Percentiles rank a stretch among this genome's conserved stretches.
Conservation (phyloP, 2,113 vertebrate genomes). For the Rafetus swinhoei region DNA sequence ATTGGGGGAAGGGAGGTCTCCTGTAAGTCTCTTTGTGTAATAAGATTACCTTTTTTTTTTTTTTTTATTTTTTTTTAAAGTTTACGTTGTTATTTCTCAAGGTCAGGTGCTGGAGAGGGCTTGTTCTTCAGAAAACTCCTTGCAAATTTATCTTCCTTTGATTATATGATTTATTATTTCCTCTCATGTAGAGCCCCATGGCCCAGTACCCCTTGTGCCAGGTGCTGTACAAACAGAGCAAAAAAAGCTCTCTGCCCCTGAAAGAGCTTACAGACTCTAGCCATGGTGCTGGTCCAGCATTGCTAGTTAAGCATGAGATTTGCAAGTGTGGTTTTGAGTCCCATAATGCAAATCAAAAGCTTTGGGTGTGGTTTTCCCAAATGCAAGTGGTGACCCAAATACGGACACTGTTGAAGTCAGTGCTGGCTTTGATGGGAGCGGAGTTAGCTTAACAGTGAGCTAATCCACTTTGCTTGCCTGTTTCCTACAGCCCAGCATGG, state of each 20-base stretch:
- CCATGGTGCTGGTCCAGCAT: background rate
- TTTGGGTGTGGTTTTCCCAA: accelerated
- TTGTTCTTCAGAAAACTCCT: background rate
- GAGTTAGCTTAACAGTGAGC: accelerated
- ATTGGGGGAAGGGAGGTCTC: background rate
- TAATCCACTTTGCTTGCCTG: background rate
- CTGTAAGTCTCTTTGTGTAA: background rate
- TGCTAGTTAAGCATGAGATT: too few relatives aligned
- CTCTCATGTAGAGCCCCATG: background rate
- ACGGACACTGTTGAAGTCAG: accelerated
- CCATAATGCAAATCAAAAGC: accelerated
- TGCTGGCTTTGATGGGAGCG: accelerated
- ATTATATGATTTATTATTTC: background rate
- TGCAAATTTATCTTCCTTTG: background rate
- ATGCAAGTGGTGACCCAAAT: accelerated
- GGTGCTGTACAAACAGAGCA: background rate
- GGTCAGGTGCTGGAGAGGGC: background rate
- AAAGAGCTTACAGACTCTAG: background rate
- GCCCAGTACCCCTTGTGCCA: background rate
- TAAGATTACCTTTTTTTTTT: background rate
- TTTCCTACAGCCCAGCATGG: background rate
- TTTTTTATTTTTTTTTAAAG: too few relatives aligned
- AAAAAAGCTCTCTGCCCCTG: background rate
- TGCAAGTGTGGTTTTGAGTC: background rate
- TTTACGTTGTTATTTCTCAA: background rate